Conservation (phyloP, 92 coral and sea anemone genomes). For the Palythoa grandis region DNA sequence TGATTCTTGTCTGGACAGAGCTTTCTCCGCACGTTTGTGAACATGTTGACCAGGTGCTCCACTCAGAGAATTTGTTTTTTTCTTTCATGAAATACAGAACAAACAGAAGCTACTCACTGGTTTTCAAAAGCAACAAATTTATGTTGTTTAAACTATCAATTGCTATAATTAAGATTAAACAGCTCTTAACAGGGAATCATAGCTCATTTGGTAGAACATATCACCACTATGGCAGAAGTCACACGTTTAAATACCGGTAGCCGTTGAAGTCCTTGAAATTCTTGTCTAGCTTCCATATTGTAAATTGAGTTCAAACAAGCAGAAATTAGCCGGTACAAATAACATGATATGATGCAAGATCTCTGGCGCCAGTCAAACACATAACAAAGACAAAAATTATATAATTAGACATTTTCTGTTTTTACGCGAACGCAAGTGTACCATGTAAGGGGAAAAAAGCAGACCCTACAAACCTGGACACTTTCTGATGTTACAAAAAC, state of each 20-base stretch:
- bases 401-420: no score
- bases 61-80: slow-evolving; percentile 5
- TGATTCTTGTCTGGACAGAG: slow-evolving; percentile 51
- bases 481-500: slow-evolving; percentile 7
- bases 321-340: no score
- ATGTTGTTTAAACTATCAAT: not conserved
- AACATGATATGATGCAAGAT: no score
- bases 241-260: no score
- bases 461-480: slow-evolving; percentile 26
- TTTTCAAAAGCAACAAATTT: not conserved
- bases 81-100: not conserved
- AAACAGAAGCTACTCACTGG: not conserved
- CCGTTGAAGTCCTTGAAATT: no score
- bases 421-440: not conserved
- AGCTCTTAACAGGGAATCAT: not conserved
- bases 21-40: slow-evolving; percentile 50
- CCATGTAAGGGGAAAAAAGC: not conserved
- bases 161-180: not conserved
- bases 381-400: no score
- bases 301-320: no score
- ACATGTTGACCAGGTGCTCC: slow-evolving; percentile 38
- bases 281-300: not conserved
- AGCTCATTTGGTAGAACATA: not conserved
- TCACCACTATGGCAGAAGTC: no score
- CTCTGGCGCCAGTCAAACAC: no score